Evolutionary conservation across 2,888 invertebrate genomes (phyloP), one percentile per base, ranked within the genome.

Genomic region (Cylindroiulus punctatus): DNA sequence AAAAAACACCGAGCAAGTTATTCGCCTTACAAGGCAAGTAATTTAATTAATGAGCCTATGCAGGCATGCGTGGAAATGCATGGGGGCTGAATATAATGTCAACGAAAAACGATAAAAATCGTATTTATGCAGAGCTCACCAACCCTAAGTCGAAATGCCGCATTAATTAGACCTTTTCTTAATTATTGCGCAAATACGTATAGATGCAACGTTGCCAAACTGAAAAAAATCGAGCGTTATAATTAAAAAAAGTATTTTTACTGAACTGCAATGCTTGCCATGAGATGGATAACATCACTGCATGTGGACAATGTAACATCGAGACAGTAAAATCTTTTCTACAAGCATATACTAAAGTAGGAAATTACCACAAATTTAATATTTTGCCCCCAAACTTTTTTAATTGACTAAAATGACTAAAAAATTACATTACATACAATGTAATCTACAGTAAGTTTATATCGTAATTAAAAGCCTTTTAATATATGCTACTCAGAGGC

Each of bases 31-130:
- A 76, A 76, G 76, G 76, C 76, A 76, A 76, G 76, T 76, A 76
- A 76, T 76, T 76, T 76, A 76, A 76, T 76, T 76, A 76, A 76
- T 76, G 76, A 76, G 76, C 76, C 76, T 76, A 76, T 30, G 76
- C 76, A 76, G 26, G 76, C 76, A 76, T 76, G 76, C 76, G 76
- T 76, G 76, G 76, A 76, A 76, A 76, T 32, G 76, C 76, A 76
- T 76, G 76, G 76, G 65, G 76, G 76, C 76, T 76, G 76, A 76
- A 76, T n/a, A n/a, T 76, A 76, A 76, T 76, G 76, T 76, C 76
- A 76, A 76, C 76, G 76, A 76, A 76, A 76, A 76, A 76, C 76
- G 76, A 76, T 76, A 76, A 76, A 76, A 76, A 76, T 76, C 26
- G 76, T 76, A 76, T 76, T 76, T 76, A 76, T 76, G 76, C 76